A percentile compares a stretch with the other conserved stretches of the same genome.
Evolutionary conservation across 30 jellyfish, hydroid and myxozoan species (phyloP).

Genomic region (Turritopsis rubra): DNA sequence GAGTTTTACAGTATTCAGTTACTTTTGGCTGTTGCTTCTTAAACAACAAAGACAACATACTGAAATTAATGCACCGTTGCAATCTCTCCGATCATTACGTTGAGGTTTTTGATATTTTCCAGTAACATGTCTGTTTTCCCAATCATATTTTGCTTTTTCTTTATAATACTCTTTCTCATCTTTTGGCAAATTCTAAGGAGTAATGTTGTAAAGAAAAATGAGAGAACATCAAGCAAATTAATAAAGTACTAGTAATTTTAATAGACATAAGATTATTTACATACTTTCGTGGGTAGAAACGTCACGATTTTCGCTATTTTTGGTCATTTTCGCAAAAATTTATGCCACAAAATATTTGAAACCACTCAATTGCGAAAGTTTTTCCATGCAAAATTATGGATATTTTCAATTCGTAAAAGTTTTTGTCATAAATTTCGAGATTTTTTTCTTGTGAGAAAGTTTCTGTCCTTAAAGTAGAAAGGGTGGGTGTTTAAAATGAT

Average conservation of each 20-base stretch:
- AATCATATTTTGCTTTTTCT: constrained; percentile 51
- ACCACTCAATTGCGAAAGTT: too few relatives aligned
- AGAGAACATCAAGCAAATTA: too few relatives aligned
- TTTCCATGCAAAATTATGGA: too few relatives aligned
- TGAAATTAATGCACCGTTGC: constrained; percentile 48
- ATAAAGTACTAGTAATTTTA: too few relatives aligned
- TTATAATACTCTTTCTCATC: constrained; percentile 58
- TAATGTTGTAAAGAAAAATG: background rate
- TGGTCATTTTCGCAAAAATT: constrained; percentile 6
- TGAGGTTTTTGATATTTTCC: constrained; percentile 22
- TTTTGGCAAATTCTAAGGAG: constrained; percentile 40
- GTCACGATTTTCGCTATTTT: background rate
- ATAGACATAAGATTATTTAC: background rate
- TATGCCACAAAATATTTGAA: background rate
- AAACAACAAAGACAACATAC: constrained; percentile 18
- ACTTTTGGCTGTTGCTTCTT: background rate
- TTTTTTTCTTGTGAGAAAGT: too few relatives aligned
- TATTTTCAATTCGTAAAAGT: too few relatives aligned
- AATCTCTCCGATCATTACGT: constrained; percentile 33
- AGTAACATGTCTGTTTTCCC: background rate
- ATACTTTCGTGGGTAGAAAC: background rate
- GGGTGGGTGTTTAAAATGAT: too few relatives aligned
- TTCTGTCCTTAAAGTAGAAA: too few relatives aligned
- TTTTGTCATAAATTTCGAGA: too few relatives aligned
- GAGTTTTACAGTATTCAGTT: background rate